Evolutionary conservation across 2,113 vertebrate genomes (phyloP).

Genomic region (Oryzias melastigma): DNA sequence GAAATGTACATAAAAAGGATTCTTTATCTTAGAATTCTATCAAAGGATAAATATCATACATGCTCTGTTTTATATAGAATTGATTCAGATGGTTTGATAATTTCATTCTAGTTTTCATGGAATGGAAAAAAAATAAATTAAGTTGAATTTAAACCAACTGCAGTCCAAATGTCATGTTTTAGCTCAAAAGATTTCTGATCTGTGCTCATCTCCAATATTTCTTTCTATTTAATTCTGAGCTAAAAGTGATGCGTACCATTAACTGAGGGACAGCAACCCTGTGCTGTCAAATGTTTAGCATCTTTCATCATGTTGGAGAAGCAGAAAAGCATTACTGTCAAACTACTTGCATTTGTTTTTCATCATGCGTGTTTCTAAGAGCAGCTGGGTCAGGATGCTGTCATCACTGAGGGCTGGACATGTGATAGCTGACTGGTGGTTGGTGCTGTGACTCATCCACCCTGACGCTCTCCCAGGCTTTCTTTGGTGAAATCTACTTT

Average conservation of each 20-base stretch:
- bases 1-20: too few relatives aligned
- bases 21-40: too few relatives aligned
- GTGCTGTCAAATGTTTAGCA: neutral
- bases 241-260: neutral
- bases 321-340: neutral
- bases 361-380: neutral
- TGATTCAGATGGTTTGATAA: neutral
- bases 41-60: too few relatives aligned
- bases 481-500: neutral
- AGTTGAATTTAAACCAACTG: too few relatives aligned
- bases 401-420: neutral
- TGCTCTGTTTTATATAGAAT: neutral
- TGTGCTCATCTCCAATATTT: neutral
- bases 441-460: slow-evolving; percentile 2
- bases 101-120: too few relatives aligned
- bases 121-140: too few relatives aligned
- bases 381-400: slow-evolving; percentile 8
- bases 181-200: too few relatives aligned
- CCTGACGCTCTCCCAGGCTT: slow-evolving; percentile 7
- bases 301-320: neutral
- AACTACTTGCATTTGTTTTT: neutral
- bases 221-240: neutral
- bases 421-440: neutral
- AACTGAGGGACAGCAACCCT: neutral
- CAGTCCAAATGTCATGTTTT: too few relatives aligned